phyloP scores from a whole-genome alignment of 1,140 invertebrate genomes.

The Megalopta genalis region DNA sequence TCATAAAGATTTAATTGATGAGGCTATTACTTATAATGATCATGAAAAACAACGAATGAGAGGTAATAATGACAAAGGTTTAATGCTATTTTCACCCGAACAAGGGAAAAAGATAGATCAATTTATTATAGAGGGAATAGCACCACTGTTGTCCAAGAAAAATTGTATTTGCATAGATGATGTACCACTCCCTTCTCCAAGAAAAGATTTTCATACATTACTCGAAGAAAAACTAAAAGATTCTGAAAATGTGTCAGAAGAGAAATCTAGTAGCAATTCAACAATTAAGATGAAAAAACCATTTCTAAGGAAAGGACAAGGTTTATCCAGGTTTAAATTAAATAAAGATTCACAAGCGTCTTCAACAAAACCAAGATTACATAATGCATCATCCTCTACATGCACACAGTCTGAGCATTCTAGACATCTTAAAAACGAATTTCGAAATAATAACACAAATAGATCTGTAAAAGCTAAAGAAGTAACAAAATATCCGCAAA shows the following conservation, averaged over 20 bases:
- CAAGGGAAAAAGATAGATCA: slow-evolving; percentile 1
- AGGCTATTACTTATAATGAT: slow-evolving; percentile 5
- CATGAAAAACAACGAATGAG: slow-evolving; percentile 8
- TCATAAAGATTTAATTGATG: not conserved
- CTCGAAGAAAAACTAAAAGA: slow-evolving; percentile 75
- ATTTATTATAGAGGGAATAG: slow-evolving; percentile 61
- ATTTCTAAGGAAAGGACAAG: slow-evolving; percentile 79
- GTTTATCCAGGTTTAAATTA: slow-evolving; percentile 73
- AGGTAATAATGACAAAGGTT: slow-evolving; percentile 25
- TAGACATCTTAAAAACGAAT: slow-evolving; percentile 60
- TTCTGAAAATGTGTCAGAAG: slow-evolving; percentile 30
- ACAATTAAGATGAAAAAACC: slow-evolving; percentile 65
- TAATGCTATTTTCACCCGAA: slow-evolving; percentile 28
- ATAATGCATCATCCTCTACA: slow-evolving; percentile 73
- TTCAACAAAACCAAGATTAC: slow-evolving; percentile 54
- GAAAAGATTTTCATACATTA: slow-evolving; percentile 75
- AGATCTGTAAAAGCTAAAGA: slow-evolving; percentile 17
- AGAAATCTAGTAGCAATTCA: slow-evolving; percentile 24
- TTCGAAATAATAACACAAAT: slow-evolving; percentile 28
- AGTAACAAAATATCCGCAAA: slow-evolving; percentile 41
- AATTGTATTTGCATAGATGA: slow-evolving; percentile 70
- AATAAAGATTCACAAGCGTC: slow-evolving; percentile 34
- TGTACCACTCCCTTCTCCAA: slow-evolving; percentile 75
- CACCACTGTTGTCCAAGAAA: slow-evolving; percentile 54
- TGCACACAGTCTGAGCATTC: not conserved